Conservation (phyloP, 2,888 invertebrate genomes). For the Aleiodes alternator region DNA sequence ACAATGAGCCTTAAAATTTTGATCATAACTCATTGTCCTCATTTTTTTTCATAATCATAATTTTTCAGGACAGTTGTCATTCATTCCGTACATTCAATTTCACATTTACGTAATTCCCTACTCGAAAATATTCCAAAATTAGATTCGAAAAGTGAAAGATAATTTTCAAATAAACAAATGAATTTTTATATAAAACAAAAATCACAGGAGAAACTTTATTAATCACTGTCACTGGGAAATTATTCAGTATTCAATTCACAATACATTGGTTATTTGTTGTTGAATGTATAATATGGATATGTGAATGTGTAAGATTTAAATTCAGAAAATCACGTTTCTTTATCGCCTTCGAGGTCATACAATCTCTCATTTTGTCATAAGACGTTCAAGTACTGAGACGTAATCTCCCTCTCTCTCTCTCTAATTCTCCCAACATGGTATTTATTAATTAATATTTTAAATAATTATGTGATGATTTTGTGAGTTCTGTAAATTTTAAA, state of each 20-base stretch:
- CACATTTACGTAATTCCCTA: conserved; percentile 10
- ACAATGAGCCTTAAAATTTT: conserved; percentile 17
- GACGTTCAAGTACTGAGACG: too few relatives aligned
- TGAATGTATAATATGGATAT: too few relatives aligned
- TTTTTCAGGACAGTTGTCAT: conserved; percentile 19
- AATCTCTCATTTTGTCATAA: neutral
- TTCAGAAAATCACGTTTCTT: neutral
- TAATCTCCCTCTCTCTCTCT: too few relatives aligned
- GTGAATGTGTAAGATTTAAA: neutral
- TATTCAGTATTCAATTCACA: too few relatives aligned
- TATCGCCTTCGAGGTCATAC: neutral
- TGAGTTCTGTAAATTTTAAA: neutral
- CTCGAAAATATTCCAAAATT: conserved; percentile 36
- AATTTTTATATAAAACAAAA: neutral
- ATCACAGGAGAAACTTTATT: neutral
- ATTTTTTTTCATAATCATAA: conserved; percentile 8
- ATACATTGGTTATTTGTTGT: too few relatives aligned
- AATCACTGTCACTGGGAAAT: neutral
- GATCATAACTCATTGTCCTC: conserved; percentile 5
- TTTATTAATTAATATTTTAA: neutral
- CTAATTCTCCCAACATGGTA: neutral
- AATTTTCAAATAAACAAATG: neutral
- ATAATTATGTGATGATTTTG: neutral
- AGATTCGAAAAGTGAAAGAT: neutral
- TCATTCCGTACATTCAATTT: conserved; percentile 37